Conservation (phyloP, 2,888 invertebrate genomes). For the Clostera curtula region DNA sequence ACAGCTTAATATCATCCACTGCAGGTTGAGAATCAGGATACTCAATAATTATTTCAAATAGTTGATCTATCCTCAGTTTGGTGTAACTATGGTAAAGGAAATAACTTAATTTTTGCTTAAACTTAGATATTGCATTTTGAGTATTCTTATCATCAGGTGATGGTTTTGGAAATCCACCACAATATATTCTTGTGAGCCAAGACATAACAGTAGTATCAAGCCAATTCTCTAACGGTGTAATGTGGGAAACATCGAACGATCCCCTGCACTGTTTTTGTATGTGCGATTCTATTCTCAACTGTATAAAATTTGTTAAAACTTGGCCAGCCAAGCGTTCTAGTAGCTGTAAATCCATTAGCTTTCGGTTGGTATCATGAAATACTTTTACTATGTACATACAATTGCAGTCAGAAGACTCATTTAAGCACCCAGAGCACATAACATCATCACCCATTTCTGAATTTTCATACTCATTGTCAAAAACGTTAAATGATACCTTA, state of each 20-base stretch:
- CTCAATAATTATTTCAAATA: slow-evolving; percentile 97
- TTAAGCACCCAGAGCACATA: slow-evolving; percentile 83
- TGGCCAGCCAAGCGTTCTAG: slow-evolving; percentile 90
- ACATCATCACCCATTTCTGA: slow-evolving; percentile 75
- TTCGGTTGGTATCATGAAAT: slow-evolving; percentile 86
- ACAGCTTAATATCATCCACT: slow-evolving; percentile 89
- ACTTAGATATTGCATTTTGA: slow-evolving; percentile 76
- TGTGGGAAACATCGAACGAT: slow-evolving; percentile 88
- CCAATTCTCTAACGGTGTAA: slow-evolving; percentile 89
- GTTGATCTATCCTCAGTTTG: slow-evolving; percentile 89
- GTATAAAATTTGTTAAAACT: slow-evolving; percentile 87
- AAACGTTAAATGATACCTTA: slow-evolving; percentile 84
- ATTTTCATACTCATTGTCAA: slow-evolving; percentile 67
- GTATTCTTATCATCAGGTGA: slow-evolving; percentile 72
- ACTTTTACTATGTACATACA: slow-evolving; percentile 80
- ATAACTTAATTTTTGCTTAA: slow-evolving; percentile 85
- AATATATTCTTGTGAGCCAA: slow-evolving; percentile 90
- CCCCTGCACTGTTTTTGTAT: slow-evolving; percentile 91
- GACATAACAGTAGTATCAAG: slow-evolving; percentile 88
- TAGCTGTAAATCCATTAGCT: slow-evolving; percentile 84
- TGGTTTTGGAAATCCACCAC: slow-evolving; percentile 76
- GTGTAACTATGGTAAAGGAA: slow-evolving; percentile 93
- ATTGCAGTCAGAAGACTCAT: slow-evolving; percentile 72
- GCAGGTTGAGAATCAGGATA: slow-evolving; percentile 97
- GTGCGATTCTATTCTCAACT: slow-evolving; percentile 86